A percentile compares a stretch with the other conserved stretches of the same genome.
These are phyloP conservation scores for Lagria hirta DNA, from an alignment of 2,888 invertebrate species.

Conservation along the genomic window DNA sequence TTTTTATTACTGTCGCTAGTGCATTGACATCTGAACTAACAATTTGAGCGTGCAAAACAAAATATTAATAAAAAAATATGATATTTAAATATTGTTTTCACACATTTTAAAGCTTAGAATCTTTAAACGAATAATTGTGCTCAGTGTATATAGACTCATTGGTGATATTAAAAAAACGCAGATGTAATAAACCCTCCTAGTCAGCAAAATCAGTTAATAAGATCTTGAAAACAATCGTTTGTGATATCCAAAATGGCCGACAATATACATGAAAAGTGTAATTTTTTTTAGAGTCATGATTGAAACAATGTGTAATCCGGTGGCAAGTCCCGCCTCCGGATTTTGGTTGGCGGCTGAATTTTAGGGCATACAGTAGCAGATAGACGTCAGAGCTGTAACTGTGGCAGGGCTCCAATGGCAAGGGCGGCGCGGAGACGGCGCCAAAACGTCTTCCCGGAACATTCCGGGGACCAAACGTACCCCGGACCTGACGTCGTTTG, in stretches of 20 bases:
- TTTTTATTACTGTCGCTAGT: no score
- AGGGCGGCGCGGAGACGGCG: constrained; percentile 57
- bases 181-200: no score
- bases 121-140: no score
- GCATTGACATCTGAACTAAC: no score
- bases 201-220: constrained; percentile 53
- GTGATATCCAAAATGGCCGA: constrained; percentile 55
- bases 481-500: constrained; percentile 44
- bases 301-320: constrained; percentile 50
- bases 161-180: no score
- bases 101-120: no score
- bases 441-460: constrained; percentile 56
- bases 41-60: no score
- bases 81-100: no score
- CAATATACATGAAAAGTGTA: constrained; percentile 35
- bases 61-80: no score
- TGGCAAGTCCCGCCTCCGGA: constrained; percentile 33
- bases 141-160: no score
- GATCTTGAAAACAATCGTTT: constrained; percentile 53
- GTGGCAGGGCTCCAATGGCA: constrained; percentile 56
- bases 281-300: constrained; percentile 40
- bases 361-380: constrained; percentile 45
- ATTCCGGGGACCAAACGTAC: constrained; percentile 51
- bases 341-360: constrained; percentile 28
- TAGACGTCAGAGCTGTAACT: constrained; percentile 45